Percentiles rank a stretch among this genome's conserved stretches.
These are phyloP conservation scores for Nothocercus nigrocapillus DNA, from an alignment of 2,113 vertebrate species.

Conservation along the genomic window DNA sequence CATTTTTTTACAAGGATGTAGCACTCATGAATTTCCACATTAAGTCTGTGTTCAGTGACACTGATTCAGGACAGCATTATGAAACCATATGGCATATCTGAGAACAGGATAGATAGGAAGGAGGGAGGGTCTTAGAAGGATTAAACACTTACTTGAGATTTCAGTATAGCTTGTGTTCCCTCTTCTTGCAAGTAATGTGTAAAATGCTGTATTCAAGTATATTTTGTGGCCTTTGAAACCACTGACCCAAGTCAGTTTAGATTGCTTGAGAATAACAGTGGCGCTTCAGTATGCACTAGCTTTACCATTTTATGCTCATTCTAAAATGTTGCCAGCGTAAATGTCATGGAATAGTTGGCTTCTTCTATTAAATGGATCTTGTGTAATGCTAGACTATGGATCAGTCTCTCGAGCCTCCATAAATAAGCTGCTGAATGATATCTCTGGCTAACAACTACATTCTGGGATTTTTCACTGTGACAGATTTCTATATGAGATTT, in stretches of 20 bases:
- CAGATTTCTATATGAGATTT: background rate
- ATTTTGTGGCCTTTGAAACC: background rate
- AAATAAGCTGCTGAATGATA: background rate
- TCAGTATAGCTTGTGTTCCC: background rate
- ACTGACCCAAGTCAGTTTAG: background rate
- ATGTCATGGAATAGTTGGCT: background rate
- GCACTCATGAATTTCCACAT: background rate
- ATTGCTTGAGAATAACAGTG: background rate
- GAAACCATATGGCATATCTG: background rate
- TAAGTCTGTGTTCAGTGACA: background rate
- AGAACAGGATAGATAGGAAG: background rate
- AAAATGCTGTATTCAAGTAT: background rate
- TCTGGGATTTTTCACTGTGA: background rate
- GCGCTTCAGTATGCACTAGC: background rate
- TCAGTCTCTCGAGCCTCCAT: background rate
- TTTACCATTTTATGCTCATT: background rate
- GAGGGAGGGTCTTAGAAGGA: background rate
- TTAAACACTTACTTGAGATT: background rate
- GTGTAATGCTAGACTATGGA: background rate
- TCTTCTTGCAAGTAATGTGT: background rate
- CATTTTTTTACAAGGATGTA: background rate
- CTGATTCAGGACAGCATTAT: background rate
- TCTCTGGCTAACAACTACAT: background rate
- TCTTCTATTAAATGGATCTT: background rate
- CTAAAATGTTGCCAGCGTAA: background rate